Conservation (phyloP, 2,113 vertebrate species). For the Erythrocebus patas region DNA sequence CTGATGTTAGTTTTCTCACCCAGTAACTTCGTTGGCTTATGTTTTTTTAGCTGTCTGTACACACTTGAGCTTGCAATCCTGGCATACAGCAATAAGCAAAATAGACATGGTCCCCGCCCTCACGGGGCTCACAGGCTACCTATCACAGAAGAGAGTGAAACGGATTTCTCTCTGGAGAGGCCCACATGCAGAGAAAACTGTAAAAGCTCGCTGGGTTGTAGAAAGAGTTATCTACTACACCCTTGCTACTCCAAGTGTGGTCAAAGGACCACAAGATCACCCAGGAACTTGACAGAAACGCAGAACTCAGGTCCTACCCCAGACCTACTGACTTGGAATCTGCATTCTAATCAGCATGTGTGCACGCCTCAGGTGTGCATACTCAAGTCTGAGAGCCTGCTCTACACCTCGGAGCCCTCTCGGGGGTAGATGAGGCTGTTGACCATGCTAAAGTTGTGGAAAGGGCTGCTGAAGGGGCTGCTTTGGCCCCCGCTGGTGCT, state of each 20-base stretch:
- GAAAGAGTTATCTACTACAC: not conserved
- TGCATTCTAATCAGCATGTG: not conserved
- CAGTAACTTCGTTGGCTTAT: not conserved
- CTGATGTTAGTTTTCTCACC: not conserved
- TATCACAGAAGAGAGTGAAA: not conserved
- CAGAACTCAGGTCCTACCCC: not conserved
- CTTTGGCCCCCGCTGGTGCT: constrained; percentile 87
- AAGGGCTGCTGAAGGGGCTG: constrained; percentile 91
- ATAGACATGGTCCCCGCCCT: not conserved
- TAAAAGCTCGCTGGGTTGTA: not conserved
- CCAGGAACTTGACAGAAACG: not conserved
- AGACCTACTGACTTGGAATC: not conserved
- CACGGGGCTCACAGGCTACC: not conserved
- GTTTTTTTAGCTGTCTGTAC: not conserved
- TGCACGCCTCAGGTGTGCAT: not conserved
- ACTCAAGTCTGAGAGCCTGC: not conserved
- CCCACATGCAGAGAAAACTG: not conserved
- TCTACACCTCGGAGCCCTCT: constrained; percentile 93
- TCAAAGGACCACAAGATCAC: not conserved
- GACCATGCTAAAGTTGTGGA: constrained; percentile 95
- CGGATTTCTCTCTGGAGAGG: not conserved
- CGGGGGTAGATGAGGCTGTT: constrained; percentile 96
- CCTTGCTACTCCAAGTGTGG: not conserved
- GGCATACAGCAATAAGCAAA: not conserved
- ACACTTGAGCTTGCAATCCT: not conserved